phyloP scores from a whole-genome alignment of 2,797 vertebrate genomes.

The Sebastes hubbsi region DNA sequence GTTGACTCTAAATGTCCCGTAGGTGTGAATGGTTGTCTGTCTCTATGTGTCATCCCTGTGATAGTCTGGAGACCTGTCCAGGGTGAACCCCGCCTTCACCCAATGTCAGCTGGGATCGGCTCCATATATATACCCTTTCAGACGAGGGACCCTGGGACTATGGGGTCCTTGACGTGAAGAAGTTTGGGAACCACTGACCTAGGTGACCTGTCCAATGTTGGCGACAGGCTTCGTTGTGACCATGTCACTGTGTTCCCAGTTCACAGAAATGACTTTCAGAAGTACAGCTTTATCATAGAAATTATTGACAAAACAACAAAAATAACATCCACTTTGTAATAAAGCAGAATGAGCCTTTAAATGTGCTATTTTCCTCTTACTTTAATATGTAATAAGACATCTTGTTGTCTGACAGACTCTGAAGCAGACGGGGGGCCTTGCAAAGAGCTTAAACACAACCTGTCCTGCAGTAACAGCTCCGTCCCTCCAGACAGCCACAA shows the following conservation, averaged over 20 bases:
- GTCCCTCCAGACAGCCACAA: constrained; percentile 17
- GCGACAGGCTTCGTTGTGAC: background rate
- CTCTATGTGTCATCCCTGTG: too few relatives aligned
- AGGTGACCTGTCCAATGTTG: background rate
- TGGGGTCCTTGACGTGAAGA: background rate
- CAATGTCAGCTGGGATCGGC: too few relatives aligned
- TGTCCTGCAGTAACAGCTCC: background rate
- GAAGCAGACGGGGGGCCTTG: background rate
- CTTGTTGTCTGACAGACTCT: background rate
- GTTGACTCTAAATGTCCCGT: too few relatives aligned
- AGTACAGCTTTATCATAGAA: background rate
- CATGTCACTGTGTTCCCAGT: background rate
- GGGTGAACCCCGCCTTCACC: too few relatives aligned
- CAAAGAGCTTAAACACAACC: background rate
- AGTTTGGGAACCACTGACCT: background rate
- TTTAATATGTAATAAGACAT: background rate
- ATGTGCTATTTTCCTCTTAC: background rate
- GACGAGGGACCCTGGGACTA: background rate
- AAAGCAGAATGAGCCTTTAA: background rate
- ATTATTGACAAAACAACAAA: background rate
- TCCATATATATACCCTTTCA: too few relatives aligned
- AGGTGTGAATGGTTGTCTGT: too few relatives aligned
- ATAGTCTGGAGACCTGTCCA: too few relatives aligned
- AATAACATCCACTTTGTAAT: background rate
- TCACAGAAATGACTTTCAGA: background rate